These are phyloP conservation scores for Synaphobranchus kaupii DNA, from an alignment of 2,797 vertebrate species.

Conservation along the genomic window DNA sequence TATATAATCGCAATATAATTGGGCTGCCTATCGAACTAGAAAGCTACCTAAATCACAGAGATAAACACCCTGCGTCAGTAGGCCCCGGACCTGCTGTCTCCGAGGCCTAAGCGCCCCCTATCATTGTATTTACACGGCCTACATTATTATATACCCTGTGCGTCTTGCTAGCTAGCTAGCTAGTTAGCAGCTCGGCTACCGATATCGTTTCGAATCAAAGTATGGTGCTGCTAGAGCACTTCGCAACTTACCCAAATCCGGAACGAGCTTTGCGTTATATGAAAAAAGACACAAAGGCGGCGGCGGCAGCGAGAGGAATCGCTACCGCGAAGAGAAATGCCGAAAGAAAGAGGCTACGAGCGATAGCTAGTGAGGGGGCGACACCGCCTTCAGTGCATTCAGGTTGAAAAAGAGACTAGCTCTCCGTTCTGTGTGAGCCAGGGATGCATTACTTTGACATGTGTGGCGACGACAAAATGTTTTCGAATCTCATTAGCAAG, in stretches of 20 bases:
- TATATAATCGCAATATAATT: neutral
- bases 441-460: conserved; percentile 59
- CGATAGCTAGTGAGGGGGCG: conserved; percentile 24
- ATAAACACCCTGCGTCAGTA: conserved; percentile 28
- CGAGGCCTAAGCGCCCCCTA: conserved; percentile 31
- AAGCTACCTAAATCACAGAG: conserved; percentile 1
- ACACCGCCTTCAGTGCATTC: conserved; percentile 69
- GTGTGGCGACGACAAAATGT: conserved; percentile 30
- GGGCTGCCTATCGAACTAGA: neutral
- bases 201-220: neutral
- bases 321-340: conserved; percentile 31
- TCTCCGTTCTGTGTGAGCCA: conserved; percentile 67
- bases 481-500: conserved; percentile 26
- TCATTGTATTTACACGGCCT: conserved; percentile 20
- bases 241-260: conserved; percentile 32
- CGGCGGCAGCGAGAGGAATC: conserved; percentile 21
- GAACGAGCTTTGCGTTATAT: conserved; percentile 18
- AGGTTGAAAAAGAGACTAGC: conserved; percentile 64
- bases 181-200: conserved; percentile 59
- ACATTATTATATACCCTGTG: conserved; percentile 2
- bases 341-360: conserved; percentile 28
- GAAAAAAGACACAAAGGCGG: conserved; percentile 28
- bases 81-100: conserved; percentile 24
- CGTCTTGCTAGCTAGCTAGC: conserved; percentile 53
- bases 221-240: neutral